phyloP scores from a whole-genome alignment of 2,888 invertebrate genomes.

The Augiades crinisus region DNA sequence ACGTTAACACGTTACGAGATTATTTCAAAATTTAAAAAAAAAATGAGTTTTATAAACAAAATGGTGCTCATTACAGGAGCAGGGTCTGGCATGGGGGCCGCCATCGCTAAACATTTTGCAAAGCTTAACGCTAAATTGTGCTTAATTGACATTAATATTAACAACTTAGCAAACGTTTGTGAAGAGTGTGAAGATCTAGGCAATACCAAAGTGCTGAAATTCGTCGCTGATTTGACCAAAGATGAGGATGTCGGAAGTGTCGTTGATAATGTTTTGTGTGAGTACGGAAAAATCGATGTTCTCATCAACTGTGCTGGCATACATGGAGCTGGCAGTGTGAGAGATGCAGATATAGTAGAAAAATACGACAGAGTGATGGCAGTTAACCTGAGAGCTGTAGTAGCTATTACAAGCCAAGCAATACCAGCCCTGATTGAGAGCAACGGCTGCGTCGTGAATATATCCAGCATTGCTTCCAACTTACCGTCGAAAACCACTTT shows the following conservation, averaged over 20 bases:
- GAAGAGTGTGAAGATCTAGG: conserved; percentile 27
- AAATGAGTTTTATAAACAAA: conserved; percentile 47
- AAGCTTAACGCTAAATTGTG: conserved; percentile 77
- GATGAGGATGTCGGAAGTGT: conserved; percentile 28
- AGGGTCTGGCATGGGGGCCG: conserved; percentile 84
- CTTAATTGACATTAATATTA: conserved; percentile 82
- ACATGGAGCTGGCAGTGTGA: background rate
- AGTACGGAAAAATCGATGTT: conserved; percentile 30
- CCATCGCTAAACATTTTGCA: conserved; percentile 81
- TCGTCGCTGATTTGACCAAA: conserved; percentile 30
- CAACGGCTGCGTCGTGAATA: conserved; percentile 35
- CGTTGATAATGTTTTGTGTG: conserved; percentile 25
- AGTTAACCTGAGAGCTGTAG: conserved; percentile 26
- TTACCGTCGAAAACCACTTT: background rate
- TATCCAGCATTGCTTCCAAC: conserved; percentile 29
- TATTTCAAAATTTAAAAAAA: too few species aligned
- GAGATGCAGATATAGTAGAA: conserved; percentile 17
- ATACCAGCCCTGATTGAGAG: conserved; percentile 29
- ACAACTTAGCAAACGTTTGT: conserved; percentile 80
- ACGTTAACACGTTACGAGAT: too few species aligned
- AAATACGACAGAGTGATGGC: conserved; percentile 26
- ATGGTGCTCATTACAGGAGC: conserved; percentile 46
- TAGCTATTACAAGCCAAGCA: conserved; percentile 28
- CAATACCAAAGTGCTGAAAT: conserved; percentile 19
- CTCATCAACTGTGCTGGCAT: conserved; percentile 34